These are phyloP conservation scores for Subacronicta megacephala DNA, from an alignment of 2,888 invertebrate genomes.

Conservation along the genomic window DNA sequence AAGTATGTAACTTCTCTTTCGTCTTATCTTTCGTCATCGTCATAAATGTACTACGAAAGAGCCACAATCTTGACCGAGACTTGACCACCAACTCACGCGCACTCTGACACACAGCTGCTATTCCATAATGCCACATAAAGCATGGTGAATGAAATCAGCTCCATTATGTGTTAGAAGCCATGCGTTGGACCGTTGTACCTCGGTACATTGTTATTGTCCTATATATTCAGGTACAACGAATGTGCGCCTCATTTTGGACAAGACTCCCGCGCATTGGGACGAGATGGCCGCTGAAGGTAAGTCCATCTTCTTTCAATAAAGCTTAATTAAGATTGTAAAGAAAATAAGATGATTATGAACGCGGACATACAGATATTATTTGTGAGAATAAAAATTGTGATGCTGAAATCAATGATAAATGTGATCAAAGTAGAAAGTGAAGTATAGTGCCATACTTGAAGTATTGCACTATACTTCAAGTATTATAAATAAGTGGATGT, in stretches of 20 bases:
- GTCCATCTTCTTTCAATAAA: conserved; percentile 8
- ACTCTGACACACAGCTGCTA: conserved; percentile 16
- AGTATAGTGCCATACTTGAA: too few species aligned
- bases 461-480: too few species aligned
- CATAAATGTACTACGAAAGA: conserved; percentile 1
- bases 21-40: not conserved
- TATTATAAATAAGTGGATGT: too few species aligned
- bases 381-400: too few species aligned
- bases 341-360: too few species aligned
- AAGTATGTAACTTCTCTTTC: too few species aligned
- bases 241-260: conserved; percentile 63
- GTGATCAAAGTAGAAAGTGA: too few species aligned
- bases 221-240: conserved; percentile 72
- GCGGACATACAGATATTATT: too few species aligned
- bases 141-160: conserved; percentile 54
- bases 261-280: conserved; percentile 54
- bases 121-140: conserved; percentile 50
- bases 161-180: conserved; percentile 73
- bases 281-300: conserved; percentile 70
- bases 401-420: too few species aligned
- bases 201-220: conserved; percentile 65
- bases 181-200: conserved; percentile 71
- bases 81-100: conserved; percentile 7
- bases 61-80: conserved; percentile 1
- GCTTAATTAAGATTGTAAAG: too few species aligned